Base-by-base conservation (phyloP, 2,888 invertebrate species). In the Orgyia antiqua region DNA sequence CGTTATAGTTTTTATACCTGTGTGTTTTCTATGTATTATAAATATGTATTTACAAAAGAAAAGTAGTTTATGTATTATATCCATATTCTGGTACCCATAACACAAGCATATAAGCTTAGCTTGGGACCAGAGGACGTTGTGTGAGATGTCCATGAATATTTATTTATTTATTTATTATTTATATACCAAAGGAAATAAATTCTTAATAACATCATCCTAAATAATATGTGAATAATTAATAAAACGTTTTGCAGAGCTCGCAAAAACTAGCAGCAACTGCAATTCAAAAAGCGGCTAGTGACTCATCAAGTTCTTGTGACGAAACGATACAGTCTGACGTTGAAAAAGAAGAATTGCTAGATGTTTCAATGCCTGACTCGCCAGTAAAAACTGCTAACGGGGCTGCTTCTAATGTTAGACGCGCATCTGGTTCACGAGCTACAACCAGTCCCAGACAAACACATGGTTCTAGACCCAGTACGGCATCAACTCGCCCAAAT, bases 211-310 rank as follows among this genome's bases (percentile, higher is more conserved):
- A n/a, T n/a, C n/a, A n/a, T n/a, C n/a, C n/a, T n/a, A n/a, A n/a
- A n/a, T n/a, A n/a, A n/a, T n/a, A n/a, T n/a, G n/a, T n/a, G n/a
- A n/a, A n/a, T n/a, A n/a, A n/a, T n/a, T n/a, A n/a, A n/a, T n/a
- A n/a, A n/a, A n/a, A n/a, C n/a, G n/a, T 28, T 31, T 45, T 36
- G 7, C 59, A 79, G 79, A 68, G 69, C 31, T 64, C 68, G 29
- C 66, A 65, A 40, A 82, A 77, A 42, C 75, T 71, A 25, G 45
- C 38, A 4, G 31, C 42, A 2, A 8, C 26, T 17, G 21, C 10
- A 6, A 35, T 23, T 7, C 44, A 48, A 12, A 2, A 27, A n/a
- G 30, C 46, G 2, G 38, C 41, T 13, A 42, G 52, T 2, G 68
- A 70, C 2, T 71, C 78, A 0, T 39, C 52, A 10, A 50, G 62